Evolutionary conservation across 2,888 invertebrate species (phyloP), one percentile per base, ranked within the genome.

Genomic region (Phyllotreta cruciferae): DNA sequence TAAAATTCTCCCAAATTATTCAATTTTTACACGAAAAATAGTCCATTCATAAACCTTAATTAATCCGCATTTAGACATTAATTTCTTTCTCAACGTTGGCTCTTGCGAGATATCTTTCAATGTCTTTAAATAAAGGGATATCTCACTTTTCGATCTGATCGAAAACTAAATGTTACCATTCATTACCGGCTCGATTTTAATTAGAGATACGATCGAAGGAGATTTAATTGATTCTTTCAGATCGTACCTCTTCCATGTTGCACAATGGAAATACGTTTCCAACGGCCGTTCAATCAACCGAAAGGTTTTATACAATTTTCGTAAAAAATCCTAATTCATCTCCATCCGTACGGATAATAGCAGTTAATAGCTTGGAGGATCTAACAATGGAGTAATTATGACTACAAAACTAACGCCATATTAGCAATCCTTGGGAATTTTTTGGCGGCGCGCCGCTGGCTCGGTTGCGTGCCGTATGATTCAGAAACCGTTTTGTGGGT

Each of bases 401-500:
- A n/a, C n/a, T 24, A 24, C 24, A 24, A 24, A 24, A 24, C 24
- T 24, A 4, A 1, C 24, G 24, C 2, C 24, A 24, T 24, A 24
- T 24, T 24, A 3, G 24, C 24, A 3, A 24, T 24, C 24, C 24
- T 4, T 24, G 2, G 24, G 24, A 1, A 24, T 24, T 24, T 24
- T 24, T 24, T 4, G 2, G 24, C 24, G 24, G 24, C 24, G 24
- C 58, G 63, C 58, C 58, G 53, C 47, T 60, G 58, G 14, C 13
- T n/a, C 42, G 13, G 47, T 44, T 60, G 54, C 58, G 63, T 60
- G 67, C 56, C 41, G 62, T 64, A 69, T 69, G 69, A 69, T 62
- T 69, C 69, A 69, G 64, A 66, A 61, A 64, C 60, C 55, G 64
- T 70, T 66, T 66, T 58, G 63, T 67, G 70, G 73, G 72, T 64